Percentiles rank a stretch among this genome's conserved stretches.
Conservation (phyloP, 2,113 vertebrate species). For the Microcebus jonahi region DNA sequence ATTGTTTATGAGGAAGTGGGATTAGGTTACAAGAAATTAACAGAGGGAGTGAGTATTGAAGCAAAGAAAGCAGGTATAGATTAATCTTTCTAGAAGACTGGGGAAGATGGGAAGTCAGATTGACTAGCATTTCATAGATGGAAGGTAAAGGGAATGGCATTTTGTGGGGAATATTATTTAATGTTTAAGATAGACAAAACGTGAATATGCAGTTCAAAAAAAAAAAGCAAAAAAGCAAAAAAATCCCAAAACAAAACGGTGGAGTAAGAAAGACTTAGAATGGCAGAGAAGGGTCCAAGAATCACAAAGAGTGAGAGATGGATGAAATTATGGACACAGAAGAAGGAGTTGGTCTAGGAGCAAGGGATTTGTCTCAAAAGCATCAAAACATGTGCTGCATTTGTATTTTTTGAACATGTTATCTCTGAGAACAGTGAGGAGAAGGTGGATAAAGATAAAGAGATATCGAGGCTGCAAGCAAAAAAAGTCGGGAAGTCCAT, state of each 20-base stretch:
- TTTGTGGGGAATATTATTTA: not conserved
- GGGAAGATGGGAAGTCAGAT: not conserved
- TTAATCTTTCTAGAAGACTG: constrained; percentile 41
- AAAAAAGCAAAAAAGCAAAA: not conserved
- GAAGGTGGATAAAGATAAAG: not conserved
- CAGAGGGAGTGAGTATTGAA: not conserved
- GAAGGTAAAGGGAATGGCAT: not conserved
- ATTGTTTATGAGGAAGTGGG: not conserved
- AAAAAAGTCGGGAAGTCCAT: not conserved
- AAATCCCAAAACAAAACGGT: not conserved
- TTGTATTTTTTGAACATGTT: not conserved
- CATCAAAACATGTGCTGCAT: not conserved
- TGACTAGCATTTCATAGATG: not conserved
- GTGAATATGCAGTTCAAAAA: not conserved
- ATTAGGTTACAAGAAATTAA: constrained; percentile 51
- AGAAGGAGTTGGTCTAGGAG: not conserved
- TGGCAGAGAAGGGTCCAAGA: not conserved
- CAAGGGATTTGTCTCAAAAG: not conserved
- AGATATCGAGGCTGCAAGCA: not conserved
- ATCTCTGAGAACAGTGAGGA: not conserved
- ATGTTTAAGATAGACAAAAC: constrained; percentile 10
- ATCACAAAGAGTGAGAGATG: not conserved
- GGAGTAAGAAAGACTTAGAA: not conserved
- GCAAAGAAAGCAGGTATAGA: not conserved
- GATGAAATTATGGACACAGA: not conserved